Conservation (phyloP, 2,797 vertebrate genomes). For the Molossus alvarezi region DNA sequence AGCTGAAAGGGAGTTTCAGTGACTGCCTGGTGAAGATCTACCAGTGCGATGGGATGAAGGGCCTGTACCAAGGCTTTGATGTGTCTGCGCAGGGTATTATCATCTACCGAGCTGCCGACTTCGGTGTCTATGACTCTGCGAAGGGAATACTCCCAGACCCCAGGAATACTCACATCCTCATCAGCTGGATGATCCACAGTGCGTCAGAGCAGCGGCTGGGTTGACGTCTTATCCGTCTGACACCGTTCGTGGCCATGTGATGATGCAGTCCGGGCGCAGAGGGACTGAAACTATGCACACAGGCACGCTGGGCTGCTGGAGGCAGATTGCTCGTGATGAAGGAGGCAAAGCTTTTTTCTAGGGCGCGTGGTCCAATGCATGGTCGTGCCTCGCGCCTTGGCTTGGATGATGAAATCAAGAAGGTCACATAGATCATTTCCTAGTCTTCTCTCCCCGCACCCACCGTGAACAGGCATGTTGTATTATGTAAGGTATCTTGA, state of each 20-base stretch:
- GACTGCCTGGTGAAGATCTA: conserved; percentile 94
- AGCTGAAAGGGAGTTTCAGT: conserved; percentile 92
- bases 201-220: conserved; percentile 95
- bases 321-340: conserved; percentile 96
- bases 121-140: conserved; percentile 97
- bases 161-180: conserved; percentile 96
- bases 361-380: conserved; percentile 98
- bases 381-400: conserved; percentile 98
- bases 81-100: conserved; percentile 97
- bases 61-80: conserved; percentile 93
- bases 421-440: conserved; percentile 94
- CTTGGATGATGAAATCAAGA: conserved; percentile 98
- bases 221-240: conserved; percentile 97
- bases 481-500: no score
- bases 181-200: conserved; percentile 99
- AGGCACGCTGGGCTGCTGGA: conserved; percentile 98
- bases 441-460: conserved; percentile 83
- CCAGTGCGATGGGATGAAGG: conserved; percentile 92
- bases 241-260: conserved; percentile 97
- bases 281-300: conserved; percentile 96
- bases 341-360: conserved; percentile 98
- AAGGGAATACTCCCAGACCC: conserved; percentile 99
- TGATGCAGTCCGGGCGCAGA: conserved; percentile 99
- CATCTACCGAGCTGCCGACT: conserved; percentile 98
- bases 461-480: no score